These are phyloP conservation scores for Tenthredo distinguenda DNA, from an alignment of 2,888 invertebrate species.

Conservation along the genomic window DNA sequence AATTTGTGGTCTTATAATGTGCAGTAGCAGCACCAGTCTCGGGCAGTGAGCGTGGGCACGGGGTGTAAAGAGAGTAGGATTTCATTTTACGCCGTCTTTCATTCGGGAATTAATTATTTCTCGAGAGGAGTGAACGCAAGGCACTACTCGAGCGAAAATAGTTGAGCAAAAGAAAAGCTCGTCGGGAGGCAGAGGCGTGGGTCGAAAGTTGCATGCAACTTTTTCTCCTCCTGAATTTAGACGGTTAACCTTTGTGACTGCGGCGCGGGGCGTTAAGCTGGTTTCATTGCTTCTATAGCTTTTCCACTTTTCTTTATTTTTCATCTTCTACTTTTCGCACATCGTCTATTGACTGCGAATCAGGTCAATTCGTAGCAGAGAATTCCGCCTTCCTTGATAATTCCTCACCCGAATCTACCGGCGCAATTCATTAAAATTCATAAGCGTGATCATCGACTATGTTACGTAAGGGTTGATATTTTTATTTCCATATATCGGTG, in stretches of 20 bases:
- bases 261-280: not conserved
- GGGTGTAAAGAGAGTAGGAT: conserved; percentile 44
- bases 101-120: conserved; percentile 63
- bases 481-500: not conserved
- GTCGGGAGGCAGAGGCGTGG: not conserved
- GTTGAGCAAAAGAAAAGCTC: conserved; percentile 44
- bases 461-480: not conserved
- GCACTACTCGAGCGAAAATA: conserved; percentile 44
- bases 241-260: conserved; percentile 35
- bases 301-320: not conserved
- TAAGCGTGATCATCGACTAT: not conserved
- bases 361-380: conserved; percentile 11
- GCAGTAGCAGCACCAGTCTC: conserved; percentile 36
- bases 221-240: conserved; percentile 33
- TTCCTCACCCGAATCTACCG: not conserved
- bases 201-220: conserved; percentile 25
- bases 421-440: not conserved
- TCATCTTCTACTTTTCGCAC: not conserved
- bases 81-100: conserved; percentile 59
- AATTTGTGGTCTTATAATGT: conserved; percentile 50
- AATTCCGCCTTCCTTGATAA: not conserved
- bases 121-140: conserved; percentile 53
- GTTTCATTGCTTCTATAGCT: conserved; percentile 20
- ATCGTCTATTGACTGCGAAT: conserved; percentile 1
- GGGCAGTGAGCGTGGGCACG: conserved; percentile 13